phyloP scores from a whole-genome alignment of 2,113 vertebrate species.

The Lamprotornis superbus region DNA sequence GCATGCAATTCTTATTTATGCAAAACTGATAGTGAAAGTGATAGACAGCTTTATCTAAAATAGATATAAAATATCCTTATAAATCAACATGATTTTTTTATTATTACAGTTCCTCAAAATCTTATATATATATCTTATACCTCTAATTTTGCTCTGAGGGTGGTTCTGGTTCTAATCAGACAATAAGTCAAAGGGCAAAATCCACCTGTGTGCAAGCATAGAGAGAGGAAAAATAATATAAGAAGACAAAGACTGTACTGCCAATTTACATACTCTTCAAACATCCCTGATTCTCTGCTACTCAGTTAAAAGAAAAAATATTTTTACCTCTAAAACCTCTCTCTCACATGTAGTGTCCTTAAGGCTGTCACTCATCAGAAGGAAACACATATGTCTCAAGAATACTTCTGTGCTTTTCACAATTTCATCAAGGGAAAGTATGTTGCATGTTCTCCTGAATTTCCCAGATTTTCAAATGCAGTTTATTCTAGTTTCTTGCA shows the following conservation, averaged over 20 bases:
- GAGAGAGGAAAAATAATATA: background rate
- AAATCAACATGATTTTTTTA: background rate
- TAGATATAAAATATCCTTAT: background rate
- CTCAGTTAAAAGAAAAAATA: conserved; percentile 76
- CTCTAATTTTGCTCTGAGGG: background rate
- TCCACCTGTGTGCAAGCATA: rapidly evolving
- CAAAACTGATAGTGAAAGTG: background rate
- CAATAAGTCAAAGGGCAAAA: background rate
- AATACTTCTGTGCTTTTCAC: conserved; percentile 77
- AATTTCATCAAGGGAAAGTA: conserved; percentile 82
- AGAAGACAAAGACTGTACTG: conserved; percentile 34
- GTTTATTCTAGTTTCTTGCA: conserved; percentile 78
- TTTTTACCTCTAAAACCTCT: conserved; percentile 77
- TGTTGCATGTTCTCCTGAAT: conserved; percentile 77
- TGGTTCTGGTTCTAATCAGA: background rate
- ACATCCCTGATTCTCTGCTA: conserved; percentile 69
- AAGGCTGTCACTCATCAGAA: conserved; percentile 79
- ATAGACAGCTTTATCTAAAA: background rate
- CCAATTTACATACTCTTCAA: conserved; percentile 62
- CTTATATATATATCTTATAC: background rate
- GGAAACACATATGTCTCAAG: conserved; percentile 80
- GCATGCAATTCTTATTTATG: background rate
- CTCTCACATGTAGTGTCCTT: conserved; percentile 74
- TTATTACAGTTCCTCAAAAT: background rate
- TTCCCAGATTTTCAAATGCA: conserved; percentile 76